phyloP scores from a whole-genome alignment of 2,113 vertebrate genomes.

The Sisor rabdophorus region DNA sequence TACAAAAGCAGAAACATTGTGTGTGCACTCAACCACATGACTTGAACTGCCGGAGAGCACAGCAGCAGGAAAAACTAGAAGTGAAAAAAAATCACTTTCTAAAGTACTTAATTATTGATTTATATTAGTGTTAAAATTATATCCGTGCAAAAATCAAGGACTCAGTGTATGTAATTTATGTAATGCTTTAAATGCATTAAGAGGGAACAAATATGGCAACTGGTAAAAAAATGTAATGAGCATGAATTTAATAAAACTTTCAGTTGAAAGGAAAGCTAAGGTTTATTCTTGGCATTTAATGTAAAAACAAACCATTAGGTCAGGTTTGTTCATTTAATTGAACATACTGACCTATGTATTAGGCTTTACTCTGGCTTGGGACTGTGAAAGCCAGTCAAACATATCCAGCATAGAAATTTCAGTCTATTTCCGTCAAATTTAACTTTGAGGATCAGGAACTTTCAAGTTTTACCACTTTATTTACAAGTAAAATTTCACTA shows the following conservation, averaged over 20 bases:
- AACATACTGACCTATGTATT: not conserved
- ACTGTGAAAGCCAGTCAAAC: not conserved
- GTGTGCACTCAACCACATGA: slow-evolving; percentile 30
- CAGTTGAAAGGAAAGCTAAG: not conserved
- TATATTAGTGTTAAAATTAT: not conserved
- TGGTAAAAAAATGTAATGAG: not conserved
- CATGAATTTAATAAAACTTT: not conserved
- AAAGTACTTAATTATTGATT: too few relatives aligned
- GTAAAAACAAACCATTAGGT: not conserved
- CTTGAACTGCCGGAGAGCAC: not conserved
- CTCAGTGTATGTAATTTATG: not conserved
- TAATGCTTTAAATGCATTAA: not conserved
- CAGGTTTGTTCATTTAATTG: not conserved
- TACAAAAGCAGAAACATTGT: slow-evolving; percentile 32
- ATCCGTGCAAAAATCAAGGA: slow-evolving; percentile 1
- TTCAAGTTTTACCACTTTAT: not conserved
- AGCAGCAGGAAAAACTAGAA: not conserved
- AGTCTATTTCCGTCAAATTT: not conserved
- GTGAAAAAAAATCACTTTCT: too few relatives aligned
- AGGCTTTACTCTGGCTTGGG: not conserved
- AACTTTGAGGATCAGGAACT: not conserved
- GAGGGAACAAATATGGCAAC: not conserved
- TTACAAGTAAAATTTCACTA: too few relatives aligned
- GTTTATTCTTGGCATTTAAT: not conserved
- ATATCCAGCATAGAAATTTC: not conserved